A percentile compares a stretch with the other conserved stretches of the same genome.
phyloP scores from a whole-genome alignment of 1,140 invertebrate genomes.

The Oscheius sp. region DNA sequence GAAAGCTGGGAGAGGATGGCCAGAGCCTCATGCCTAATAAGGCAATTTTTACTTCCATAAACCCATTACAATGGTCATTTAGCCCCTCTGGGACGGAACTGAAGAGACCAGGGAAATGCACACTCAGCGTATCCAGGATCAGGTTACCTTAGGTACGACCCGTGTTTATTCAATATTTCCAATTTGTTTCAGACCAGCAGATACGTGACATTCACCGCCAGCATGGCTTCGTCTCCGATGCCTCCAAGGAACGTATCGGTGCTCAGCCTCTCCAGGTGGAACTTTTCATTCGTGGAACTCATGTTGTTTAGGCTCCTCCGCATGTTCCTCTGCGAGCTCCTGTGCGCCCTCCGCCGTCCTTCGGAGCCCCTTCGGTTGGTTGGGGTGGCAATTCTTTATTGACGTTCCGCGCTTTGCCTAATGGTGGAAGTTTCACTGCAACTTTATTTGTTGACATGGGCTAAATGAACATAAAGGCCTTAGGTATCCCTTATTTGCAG shows the following conservation, averaged over 20 bases:
- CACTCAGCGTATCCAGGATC: conserved; percentile 83
- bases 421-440: too few species aligned
- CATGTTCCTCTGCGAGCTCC: not conserved
- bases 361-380: conserved; percentile 12
- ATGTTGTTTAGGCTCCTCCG: not conserved
- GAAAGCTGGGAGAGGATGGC: conserved; percentile 94
- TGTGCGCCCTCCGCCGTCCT: not conserved
- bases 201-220: conserved; percentile 54
- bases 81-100: conserved; percentile 84
- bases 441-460: too few species aligned
- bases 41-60: conserved; percentile 63
- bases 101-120: conserved; percentile 87
- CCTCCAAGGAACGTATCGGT: conserved; percentile 32
- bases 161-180: not conserved
- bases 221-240: conserved; percentile 45
- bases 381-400: too few species aligned
- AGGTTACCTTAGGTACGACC: conserved; percentile 74
- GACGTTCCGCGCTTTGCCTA: too few species aligned
- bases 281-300: not conserved
- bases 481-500: not conserved
- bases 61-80: not conserved
- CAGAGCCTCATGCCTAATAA: conserved; percentile 76
- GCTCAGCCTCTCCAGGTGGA: conserved; percentile 10
- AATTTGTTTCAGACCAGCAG: conserved; percentile 62
- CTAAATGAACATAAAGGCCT: not conserved